phyloP scores from a whole-genome alignment of 1,140 invertebrate species.

The Helicoverpa armigera region DNA sequence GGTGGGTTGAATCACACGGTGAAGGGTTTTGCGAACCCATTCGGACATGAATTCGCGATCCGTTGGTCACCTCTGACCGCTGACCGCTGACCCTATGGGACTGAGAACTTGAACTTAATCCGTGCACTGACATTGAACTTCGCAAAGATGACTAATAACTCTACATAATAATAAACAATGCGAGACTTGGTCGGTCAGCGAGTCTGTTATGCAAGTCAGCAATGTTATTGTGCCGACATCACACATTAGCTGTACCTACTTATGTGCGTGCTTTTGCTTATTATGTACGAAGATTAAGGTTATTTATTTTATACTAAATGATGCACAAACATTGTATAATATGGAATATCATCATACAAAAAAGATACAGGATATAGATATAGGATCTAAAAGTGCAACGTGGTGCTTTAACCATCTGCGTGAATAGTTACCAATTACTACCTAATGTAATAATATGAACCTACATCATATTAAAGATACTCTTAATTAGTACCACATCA shows the following conservation, averaged over 20 bases:
- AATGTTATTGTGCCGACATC: neutral
- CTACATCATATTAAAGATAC: too few species aligned
- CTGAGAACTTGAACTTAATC: constrained; percentile 68
- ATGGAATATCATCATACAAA: too few species aligned
- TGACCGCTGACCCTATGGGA: constrained; percentile 73
- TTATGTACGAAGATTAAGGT: neutral
- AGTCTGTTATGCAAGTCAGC: constrained; percentile 8
- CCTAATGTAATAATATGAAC: too few species aligned
- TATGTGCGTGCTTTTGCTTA: neutral
- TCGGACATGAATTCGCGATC: constrained; percentile 59
- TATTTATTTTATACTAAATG: neutral
- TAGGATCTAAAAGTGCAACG: too few species aligned
- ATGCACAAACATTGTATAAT: neutral
- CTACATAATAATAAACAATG: constrained; percentile 30
- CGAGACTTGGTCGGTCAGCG: neutral
- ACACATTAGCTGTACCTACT: neutral
- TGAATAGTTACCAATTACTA: too few species aligned
- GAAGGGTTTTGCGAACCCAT: constrained; percentile 32
- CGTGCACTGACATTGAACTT: constrained; percentile 65
- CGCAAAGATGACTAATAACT: constrained; percentile 47
- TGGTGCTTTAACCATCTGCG: too few species aligned
- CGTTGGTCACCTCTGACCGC: constrained; percentile 83
- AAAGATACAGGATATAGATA: too few species aligned
- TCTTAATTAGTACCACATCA: too few species aligned
- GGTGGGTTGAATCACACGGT: constrained; percentile 56